Base-by-base conservation (phyloP, 2,888 invertebrate species). In the Nezara viridula region DNA sequence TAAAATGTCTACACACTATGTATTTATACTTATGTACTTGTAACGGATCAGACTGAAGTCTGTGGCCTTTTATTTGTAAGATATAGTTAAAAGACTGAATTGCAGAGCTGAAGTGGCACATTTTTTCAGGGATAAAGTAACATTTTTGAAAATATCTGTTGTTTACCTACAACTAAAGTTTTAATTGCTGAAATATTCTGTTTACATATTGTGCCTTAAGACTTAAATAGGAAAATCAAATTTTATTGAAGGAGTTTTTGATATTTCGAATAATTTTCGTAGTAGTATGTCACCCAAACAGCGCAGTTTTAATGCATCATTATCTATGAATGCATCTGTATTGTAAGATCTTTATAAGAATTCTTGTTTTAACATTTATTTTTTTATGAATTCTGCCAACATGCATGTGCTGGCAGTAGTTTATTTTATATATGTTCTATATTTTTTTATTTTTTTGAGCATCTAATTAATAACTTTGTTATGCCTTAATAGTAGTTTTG, bases 51-150 rank as follows among this genome's bases (percentile, higher is more conserved):
- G 81, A 81, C 81, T 81, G 81, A 81, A 44, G 81, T 81, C 81
- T 81, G 81, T 81, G 81, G 81, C 81, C 81, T 81, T 81, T n/a
- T 44, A 40, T 37, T 44, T 44, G 81, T 81, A 81, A 81, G 44
- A 12, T 44, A 81, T 81, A 81, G 44, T 81, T 81, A 81, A n/a
- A n/a, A 81, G 81, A 81, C 81, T 81, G 81, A 81, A 81, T 81
- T 44, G 81, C 10, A 44, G 3, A 77, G 14, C 9, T 3, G 32
- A 66, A 16, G 16, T 21, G 0, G 1, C 37, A 21, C 19, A 21
- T 73, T 0, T 73, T 73, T 37, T 73, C 37, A 37, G 66, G 66
- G 66, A 73, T 19, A 73, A 37, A 6, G 19, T 19, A 73, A 37
- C 37, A 37, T 16, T 60, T 37, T 73, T 19, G 6, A 7, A 37